phyloP scores from a whole-genome alignment of 2,797 vertebrate species.

The Lacerta agilis region DNA sequence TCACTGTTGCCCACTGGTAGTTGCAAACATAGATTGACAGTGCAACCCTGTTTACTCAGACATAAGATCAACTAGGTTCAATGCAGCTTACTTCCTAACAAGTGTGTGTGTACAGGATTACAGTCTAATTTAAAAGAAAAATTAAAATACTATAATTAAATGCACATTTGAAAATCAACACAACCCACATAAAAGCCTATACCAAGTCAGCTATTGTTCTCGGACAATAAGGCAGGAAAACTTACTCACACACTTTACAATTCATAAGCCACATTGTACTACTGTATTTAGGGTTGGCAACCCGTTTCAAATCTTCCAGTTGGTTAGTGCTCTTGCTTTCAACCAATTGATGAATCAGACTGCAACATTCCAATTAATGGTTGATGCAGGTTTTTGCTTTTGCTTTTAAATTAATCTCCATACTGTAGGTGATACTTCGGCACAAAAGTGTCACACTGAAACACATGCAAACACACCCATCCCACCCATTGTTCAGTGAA shows the following conservation, averaged over 20 bases:
- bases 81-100: too few species aligned
- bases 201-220: not conserved
- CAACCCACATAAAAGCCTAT: not conserved
- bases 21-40: not conserved
- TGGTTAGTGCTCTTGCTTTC: not conserved
- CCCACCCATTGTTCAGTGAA: not conserved
- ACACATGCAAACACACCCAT: not conserved
- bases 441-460: too few species aligned
- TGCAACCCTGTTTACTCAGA: not conserved
- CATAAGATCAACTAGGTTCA: not conserved
- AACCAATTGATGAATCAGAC: not conserved
- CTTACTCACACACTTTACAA: not conserved
- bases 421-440: not conserved
- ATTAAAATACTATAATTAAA: not conserved
- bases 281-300: not conserved
- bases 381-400: not conserved
- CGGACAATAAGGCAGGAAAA: not conserved
- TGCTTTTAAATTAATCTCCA: not conserved
- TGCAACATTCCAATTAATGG: slow-evolving; percentile 1
- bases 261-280: not conserved
- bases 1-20: not conserved
- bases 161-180: not conserved
- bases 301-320: not conserved
- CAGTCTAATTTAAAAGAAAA: not conserved
- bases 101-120: not conserved